A percentile compares a stretch with the other conserved stretches of the same genome.
These are phyloP conservation scores for Takifugu bimaculatus DNA, from an alignment of 2,113 vertebrate species.

Conservation along the genomic window DNA sequence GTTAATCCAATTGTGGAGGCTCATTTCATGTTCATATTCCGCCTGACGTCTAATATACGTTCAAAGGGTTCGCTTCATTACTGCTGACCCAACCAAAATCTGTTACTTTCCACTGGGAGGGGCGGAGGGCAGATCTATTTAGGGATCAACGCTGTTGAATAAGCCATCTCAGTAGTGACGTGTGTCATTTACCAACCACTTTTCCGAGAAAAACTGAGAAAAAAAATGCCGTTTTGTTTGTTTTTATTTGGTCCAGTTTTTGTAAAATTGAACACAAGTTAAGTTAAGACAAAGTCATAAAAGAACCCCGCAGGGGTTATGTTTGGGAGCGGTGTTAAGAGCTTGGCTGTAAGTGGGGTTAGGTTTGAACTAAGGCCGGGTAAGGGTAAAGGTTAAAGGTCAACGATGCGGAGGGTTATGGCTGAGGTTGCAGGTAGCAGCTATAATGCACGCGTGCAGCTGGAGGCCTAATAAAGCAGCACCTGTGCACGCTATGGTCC, in stretches of 20 bases:
- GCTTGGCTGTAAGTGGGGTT: constrained; percentile 15
- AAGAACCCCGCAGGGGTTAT: background rate
- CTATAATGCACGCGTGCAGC: background rate
- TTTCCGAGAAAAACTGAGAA: no score
- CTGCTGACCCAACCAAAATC: no score
- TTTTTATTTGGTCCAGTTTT: background rate
- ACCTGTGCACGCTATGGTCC: constrained; percentile 2
- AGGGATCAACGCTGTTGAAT: background rate
- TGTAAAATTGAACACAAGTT: no score
- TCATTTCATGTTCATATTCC: constrained; percentile 28
- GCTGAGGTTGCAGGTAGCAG: constrained; percentile 9
- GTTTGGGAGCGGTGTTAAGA: constrained; percentile 20
- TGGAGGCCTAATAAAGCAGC: background rate
- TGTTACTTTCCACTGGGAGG: no score
- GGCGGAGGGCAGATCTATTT: background rate
- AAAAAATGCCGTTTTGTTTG: background rate
- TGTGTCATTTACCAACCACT: no score
- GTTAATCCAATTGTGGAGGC: constrained; percentile 29
- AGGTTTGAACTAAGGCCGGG: constrained; percentile 34
- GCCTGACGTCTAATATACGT: constrained; percentile 20
- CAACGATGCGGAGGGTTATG: constrained; percentile 19
- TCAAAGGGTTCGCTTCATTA: background rate
- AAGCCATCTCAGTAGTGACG: no score
- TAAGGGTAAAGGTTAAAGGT: constrained; percentile 31
- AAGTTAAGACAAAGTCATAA: background rate